These are phyloP conservation scores for Psammodynastes pulverulentus DNA, from an alignment of 2,113 vertebrate genomes.

Conservation along the genomic window DNA sequence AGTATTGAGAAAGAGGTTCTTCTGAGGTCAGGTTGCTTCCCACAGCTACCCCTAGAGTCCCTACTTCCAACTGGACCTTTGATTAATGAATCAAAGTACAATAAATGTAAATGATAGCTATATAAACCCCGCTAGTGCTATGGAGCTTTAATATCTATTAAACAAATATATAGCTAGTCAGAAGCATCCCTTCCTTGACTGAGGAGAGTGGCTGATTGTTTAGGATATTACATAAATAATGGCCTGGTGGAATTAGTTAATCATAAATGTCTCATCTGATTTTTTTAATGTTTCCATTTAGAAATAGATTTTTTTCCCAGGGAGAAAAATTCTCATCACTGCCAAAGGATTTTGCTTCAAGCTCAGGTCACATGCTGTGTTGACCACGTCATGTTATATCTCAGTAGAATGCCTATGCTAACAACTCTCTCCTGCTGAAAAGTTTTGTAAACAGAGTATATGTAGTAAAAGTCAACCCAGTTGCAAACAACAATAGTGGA, in stretches of 20 bases:
- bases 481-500: background rate
- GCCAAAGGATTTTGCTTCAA: background rate
- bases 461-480: background rate
- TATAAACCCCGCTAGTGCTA: background rate
- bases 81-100: background rate
- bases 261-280: background rate
- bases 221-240: background rate
- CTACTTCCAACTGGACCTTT: background rate
- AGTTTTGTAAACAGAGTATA: background rate
- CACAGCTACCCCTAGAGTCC: background rate
- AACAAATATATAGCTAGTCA: background rate
- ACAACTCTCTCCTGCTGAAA: background rate
- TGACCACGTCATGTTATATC: background rate
- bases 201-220: background rate
- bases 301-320: background rate
- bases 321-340: background rate
- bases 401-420: background rate
- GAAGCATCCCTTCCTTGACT: background rate
- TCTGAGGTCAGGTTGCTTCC: background rate
- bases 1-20: background rate
- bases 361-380: background rate
- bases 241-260: background rate
- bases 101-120: background rate
- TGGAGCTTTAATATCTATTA: background rate
- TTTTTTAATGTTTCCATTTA: background rate